Base-by-base conservation (phyloP, 1,140 invertebrate species). In the Megalopta genalis region DNA sequence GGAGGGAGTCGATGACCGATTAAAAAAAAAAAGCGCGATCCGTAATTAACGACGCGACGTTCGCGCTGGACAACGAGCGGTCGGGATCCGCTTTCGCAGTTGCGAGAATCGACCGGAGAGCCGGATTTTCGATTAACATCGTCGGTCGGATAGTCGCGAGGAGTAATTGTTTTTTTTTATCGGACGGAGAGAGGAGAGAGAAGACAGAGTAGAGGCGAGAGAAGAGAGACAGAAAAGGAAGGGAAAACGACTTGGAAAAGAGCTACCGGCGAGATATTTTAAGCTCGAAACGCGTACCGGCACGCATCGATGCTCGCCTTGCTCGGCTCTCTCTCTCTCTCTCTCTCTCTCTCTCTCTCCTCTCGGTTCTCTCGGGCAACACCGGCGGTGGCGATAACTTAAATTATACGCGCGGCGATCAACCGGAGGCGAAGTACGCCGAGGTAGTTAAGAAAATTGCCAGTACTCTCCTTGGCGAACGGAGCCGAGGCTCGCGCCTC, bases 381-480 rank as follows among this genome's bases (percentile, higher is more conserved):
- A 54, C 25, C 7, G 49, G 27, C 46, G 60, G 76, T 71, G 68
- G 76, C 76, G 68, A 78, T 78, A 72, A 72, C 68, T 70, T 73
- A 76, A 84, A 84, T 84, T 75, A 84, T 59, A 80, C 67, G 72
- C 71, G 67, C 60, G 49, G 52, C 68, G 72, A 69, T 57, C 72
- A 57, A 69, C 82, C 27, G 59, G 71, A 60, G 72, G 54, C 57
- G 25, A 76, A 65, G 68, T 77, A 76, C 78, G 75, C 59, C 65
- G 57, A 77, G 78, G 69, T 81, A 64, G 83, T 77, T 81, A 75
- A 85, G 84, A 72, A 85, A 85, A 85, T 85, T 81, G 83, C 83
- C 68, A 52, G 63, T 64, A 77, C 71, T 76, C 71, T 32, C 32
- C 32, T 72, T 67, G 60, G 25, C 60, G 54, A 57, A 57, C 60